These are phyloP conservation scores for Drosophila mojavensis DNA, from an alignment of 1,140 invertebrate species.

Conservation along the genomic window DNA sequence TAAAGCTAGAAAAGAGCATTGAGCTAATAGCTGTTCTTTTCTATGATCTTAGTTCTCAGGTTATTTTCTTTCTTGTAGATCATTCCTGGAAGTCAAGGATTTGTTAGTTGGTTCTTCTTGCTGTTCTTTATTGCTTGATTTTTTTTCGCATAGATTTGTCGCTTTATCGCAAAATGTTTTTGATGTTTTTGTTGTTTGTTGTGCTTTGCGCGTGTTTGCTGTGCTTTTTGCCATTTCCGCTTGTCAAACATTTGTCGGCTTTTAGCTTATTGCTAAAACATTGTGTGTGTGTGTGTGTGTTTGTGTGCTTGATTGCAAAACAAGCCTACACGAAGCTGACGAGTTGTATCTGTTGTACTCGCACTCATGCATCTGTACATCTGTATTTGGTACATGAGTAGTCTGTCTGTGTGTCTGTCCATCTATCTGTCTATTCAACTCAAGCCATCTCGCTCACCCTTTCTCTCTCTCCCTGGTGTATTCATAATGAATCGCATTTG, in stretches of 20 bases:
- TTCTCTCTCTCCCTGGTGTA: slow-evolving; percentile 24
- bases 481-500: slow-evolving; percentile 38
- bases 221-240: slow-evolving; percentile 71
- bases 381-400: neutral
- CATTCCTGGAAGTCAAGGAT: slow-evolving; percentile 20
- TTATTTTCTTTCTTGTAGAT: neutral
- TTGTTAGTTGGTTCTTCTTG: neutral
- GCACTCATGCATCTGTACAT: neutral
- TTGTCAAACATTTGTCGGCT: slow-evolving; percentile 81
- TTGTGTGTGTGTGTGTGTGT: slow-evolving; percentile 24
- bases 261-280: slow-evolving; percentile 76
- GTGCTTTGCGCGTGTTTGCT: slow-evolving; percentile 35
- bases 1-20: too few relatives aligned
- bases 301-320: slow-evolving; percentile 59
- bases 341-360: slow-evolving; percentile 46
- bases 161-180: slow-evolving; percentile 9
- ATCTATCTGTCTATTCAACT: neutral
- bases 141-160: neutral
- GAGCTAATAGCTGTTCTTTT: too few relatives aligned
- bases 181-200: slow-evolving; percentile 21
- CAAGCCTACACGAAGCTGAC: slow-evolving; percentile 67
- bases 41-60: too few relatives aligned
- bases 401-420: neutral
- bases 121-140: neutral
- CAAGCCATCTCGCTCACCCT: neutral